Base-by-base conservation (phyloP, 2,797 vertebrate genomes). In the Choloepus didactylus region DNA sequence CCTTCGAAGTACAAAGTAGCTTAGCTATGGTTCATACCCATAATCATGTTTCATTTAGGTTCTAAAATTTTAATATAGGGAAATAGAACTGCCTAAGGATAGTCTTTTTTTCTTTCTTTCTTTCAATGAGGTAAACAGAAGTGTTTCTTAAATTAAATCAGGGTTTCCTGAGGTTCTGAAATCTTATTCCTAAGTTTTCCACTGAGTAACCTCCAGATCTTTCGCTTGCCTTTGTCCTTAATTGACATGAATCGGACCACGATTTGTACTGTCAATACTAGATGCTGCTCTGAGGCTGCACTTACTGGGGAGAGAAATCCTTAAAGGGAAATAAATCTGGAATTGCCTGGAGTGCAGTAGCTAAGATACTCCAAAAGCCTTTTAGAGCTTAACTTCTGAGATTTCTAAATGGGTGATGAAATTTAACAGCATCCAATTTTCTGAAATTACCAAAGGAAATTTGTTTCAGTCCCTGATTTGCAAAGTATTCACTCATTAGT, bases 101-200 rank as follows among this genome's bases (percentile, higher is more conserved):
- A 49, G 11, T 80, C 29, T 70, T 56, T 89, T 25, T 54, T 29
- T 73, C 51, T 64, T 12, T 60, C 27, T 89, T 25, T 19, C 3
- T 14, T 16, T 54, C 0, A 69, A 41, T 3, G 19, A 93, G 51
- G 51, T 87, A 97, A 93, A 93, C 67, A 87, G 95, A 96, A 70
- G 76, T 85, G 25, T 95, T 79, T 97, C 83, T 96, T 97, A 96
- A 95, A 92, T 97, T 96, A 95, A 97, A 82, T 96, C 91, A 93
- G 44, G 41, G 46, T 95, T 96, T 97, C 86, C 83, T 96, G 87
- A 96, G 88, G 83, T 89, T 96, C 89, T 31, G 49, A 88, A 96
- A 93, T 96, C 91, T 85, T 89, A 69, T 41, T 97, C 80, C 94
- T 95, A 87, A 97, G 95, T 95, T 98, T 97, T 96, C 94, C 91